Evolutionary conservation across 2,797 vertebrate species (phyloP), one percentile per base, ranked within the genome.

Genomic region (Salarias fasciatus): DNA sequence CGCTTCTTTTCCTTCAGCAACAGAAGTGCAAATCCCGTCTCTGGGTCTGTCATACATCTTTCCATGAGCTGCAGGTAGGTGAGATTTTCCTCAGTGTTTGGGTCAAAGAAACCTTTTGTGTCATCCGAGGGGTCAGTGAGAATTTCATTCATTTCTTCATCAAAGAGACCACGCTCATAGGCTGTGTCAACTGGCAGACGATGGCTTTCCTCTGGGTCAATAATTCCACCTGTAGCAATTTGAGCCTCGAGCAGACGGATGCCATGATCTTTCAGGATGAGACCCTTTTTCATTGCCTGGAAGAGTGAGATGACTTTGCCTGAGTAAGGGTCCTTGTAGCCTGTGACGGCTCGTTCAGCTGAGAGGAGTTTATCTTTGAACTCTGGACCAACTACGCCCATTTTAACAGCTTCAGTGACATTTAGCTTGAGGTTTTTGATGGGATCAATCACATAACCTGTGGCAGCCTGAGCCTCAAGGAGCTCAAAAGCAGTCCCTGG

Each of bases 71-170:
- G 95, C 63, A 99, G 87, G 81, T 99, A 99, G 4, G 98, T 98
- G 36, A 99, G 94, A 72, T 99, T 99, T 86, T 99, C 98, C 75
- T 99, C 94, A 0, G 97, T 99, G 92, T 99, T 99, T 57, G 98
- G 98, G 76, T 99, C 98, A 0, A 99, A 99, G 89, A 99, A 99
- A 38, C 97, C 97, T 84, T 99, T 99, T 13, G 97, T 99, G 87
- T 99, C 98, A 0, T 99, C 98, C 0, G 94, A 96, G 5, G 98
- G 97, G 43, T 99, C 98, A 0, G 92, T 92, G 12, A 99, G 93
- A 71, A 99, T 96, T 58, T 89, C 90, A 0, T 99, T 99, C 96
- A 99, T 99, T 83, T 99, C 97, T 84, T 98, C 92, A 0, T 99
- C 97, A 1, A 99, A 99, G 37, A 99, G 95, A 41, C 96, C 97